Conservation (phyloP, 2,113 vertebrate species). For the Toxostoma redivivum region DNA sequence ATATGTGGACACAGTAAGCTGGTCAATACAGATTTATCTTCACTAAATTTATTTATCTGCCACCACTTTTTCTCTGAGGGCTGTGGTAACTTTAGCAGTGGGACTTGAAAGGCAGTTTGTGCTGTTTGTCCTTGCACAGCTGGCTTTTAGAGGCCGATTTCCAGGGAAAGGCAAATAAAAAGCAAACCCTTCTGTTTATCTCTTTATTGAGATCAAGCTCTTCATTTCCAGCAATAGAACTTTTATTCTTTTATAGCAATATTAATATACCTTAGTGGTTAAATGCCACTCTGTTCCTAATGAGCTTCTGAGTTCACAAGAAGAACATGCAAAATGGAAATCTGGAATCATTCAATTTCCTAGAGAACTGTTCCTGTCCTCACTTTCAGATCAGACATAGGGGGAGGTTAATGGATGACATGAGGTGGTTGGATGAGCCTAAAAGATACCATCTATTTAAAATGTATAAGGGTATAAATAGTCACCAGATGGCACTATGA, state of each 20-base stretch:
- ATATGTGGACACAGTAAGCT: neutral
- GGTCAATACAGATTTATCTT: neutral
- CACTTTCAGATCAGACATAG: neutral
- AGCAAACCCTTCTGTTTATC: neutral
- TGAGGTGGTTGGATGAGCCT: neutral
- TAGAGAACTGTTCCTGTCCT: neutral
- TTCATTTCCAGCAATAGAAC: neutral
- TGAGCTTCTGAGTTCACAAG: neutral
- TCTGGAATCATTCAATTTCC: neutral
- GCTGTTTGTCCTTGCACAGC: neutral
- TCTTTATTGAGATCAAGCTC: neutral
- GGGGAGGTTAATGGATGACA: neutral
- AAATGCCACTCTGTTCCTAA: neutral
- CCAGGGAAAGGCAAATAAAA: neutral
- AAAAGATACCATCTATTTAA: neutral
- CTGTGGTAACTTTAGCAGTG: neutral
- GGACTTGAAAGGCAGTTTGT: neutral
- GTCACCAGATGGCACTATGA: slow-evolving; percentile 65
- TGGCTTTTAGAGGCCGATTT: neutral
- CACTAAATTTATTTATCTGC: neutral
- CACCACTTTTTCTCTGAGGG: neutral
- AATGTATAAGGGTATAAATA: slow-evolving; percentile 36
- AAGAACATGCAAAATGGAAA: neutral
- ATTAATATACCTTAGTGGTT: neutral
- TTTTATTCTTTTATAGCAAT: neutral